Conservation (phyloP, 2,888 invertebrate genomes). For the Plebejus anna region DNA sequence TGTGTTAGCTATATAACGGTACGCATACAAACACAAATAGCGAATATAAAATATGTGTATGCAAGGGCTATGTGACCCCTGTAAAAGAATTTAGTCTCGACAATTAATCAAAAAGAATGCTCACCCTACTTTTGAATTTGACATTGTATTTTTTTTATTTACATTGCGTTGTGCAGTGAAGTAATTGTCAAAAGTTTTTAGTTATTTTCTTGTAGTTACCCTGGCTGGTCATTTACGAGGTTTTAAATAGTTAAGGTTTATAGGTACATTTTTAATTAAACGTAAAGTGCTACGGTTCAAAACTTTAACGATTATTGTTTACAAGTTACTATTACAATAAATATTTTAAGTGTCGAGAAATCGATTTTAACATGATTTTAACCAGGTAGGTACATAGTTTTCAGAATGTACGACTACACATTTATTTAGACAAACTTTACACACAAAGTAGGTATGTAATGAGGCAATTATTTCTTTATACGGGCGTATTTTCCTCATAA, state of each 20-base stretch:
- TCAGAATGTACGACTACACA: background rate
- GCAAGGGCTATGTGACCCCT: conserved; percentile 44
- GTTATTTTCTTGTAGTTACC: background rate
- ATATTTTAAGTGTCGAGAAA: background rate
- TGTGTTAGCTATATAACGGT: conserved; percentile 64
- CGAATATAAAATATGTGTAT: conserved; percentile 53
- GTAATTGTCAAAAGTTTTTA: background rate
- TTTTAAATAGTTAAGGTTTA: background rate
- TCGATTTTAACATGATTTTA: background rate
- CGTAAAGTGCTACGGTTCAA: background rate
- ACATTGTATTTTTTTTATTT: background rate
- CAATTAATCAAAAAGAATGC: conserved; percentile 8
- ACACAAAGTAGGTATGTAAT: background rate
- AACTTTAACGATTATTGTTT: background rate
- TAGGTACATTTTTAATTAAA: background rate
- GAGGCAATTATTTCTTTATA: background rate
- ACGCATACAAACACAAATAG: conserved; percentile 55
- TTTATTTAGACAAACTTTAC: background rate
- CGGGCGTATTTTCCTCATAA: background rate
- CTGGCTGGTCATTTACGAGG: background rate
- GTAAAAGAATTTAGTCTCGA: background rate
- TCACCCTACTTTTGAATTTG: conserved; percentile 16
- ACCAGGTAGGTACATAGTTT: background rate
- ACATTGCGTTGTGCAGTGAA: background rate
- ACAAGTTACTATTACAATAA: background rate